Base-by-base conservation (phyloP, 2,888 invertebrate species). In the Esperia sulphurella region DNA sequence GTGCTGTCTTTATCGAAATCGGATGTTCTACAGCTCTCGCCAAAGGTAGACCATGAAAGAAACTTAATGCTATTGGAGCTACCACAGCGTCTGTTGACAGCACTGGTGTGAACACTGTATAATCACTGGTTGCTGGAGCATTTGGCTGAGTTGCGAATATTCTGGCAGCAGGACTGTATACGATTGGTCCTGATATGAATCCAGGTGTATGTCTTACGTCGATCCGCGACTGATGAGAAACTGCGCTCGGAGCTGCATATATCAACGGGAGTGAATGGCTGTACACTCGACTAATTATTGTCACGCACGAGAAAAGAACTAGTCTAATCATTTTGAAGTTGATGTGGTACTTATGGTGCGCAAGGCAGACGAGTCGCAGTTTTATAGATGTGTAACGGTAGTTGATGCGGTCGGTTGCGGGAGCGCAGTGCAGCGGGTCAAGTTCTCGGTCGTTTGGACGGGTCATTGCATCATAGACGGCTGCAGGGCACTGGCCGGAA, bases 221-320 rank as follows among this genome's bases (percentile, higher is more conserved):
- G 45, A 91, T 79, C 44, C 91, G 83, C 45, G 91, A 91, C 65
- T 92, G 91, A 65, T 90, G 90, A 1, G 91, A 91, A 14, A 91
- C 90, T 40, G 91, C 85, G 61, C 90, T 90, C 1, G 91, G 91
- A 29, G 90, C 86, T 13, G 83, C 77, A 54, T 84, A 80, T 56
- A 86, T 79, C 8, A 84, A 45, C 41, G 83, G 82, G 41, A 68
- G 58, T 29, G 77, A 39, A 58, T 85, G 75, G 59, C 77, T 63
- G 48, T 65, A 63, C 45, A 69, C 71, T 57, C 58, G 51, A n/a
- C 6, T n/a, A 49, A 58, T 14, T 37, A n/a, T 65, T 53, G 73
- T 47, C 14, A 64, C 63, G 61, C 63, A 66, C 53, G 70, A 54
- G 35, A 79, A 44, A 49, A 79, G 63, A 53, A 81, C 55, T 62